Evolutionary conservation across 2,888 invertebrate genomes (phyloP).

Genomic region (Lycocerus yunnanus): DNA sequence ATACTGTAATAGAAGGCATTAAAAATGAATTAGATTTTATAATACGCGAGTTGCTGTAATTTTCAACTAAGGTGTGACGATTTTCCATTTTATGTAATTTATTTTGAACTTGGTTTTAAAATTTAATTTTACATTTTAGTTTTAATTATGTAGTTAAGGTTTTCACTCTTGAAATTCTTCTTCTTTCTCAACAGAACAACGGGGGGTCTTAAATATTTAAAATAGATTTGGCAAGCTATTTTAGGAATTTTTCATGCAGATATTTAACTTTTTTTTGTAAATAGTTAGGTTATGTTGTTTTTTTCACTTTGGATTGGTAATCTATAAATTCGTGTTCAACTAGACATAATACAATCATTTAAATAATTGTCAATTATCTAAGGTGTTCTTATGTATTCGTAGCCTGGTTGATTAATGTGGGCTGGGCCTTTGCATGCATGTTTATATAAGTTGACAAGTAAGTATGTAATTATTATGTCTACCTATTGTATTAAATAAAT

Average conservation of each 20-base stretch:
- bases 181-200: background rate
- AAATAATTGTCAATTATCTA: conserved; percentile 26
- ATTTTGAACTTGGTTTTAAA: background rate
- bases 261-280: background rate
- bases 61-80: background rate
- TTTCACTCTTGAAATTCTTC: background rate
- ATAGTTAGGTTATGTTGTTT: background rate
- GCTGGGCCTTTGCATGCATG: conserved; percentile 26
- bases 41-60: background rate
- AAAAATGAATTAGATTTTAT: background rate
- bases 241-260: background rate
- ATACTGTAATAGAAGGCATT: background rate
- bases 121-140: background rate
- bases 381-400: conserved; percentile 27
- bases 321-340: background rate
- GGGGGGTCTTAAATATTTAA: background rate
- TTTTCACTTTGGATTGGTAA: background rate
- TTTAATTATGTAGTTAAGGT: background rate
- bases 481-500: conserved; percentile 16
- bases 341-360: background rate
- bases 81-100: background rate
- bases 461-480: conserved; percentile 25
- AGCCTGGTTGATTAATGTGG: conserved; percentile 22
- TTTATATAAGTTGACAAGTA: conserved; percentile 27
- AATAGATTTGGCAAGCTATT: background rate